Percentiles rank a stretch among this genome's conserved stretches.
Evolutionary conservation across 2,888 invertebrate genomes (phyloP).

Genomic region (Eucriotettix oculatus): DNA sequence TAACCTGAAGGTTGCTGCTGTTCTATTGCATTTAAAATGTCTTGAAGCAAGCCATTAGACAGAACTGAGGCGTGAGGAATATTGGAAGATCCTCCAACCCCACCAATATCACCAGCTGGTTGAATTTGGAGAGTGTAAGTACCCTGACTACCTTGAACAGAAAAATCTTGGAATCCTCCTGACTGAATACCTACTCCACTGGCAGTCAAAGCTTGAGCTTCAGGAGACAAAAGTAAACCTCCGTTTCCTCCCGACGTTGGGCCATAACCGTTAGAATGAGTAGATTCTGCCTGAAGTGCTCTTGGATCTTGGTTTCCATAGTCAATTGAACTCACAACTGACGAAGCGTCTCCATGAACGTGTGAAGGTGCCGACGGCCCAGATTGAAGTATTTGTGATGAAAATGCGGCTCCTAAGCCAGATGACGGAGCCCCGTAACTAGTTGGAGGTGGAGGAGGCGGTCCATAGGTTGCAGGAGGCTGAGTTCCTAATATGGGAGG

Average conservation of each 20-base stretch:
- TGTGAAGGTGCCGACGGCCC: not conserved
- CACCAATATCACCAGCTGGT: constrained; percentile 38
- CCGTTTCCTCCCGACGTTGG: not conserved
- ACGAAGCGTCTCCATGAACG: constrained; percentile 2
- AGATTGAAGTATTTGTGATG: not conserved
- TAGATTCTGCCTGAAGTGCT: not conserved
- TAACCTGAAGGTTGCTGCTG: constrained; percentile 30
- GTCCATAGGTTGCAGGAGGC: constrained; percentile 11
- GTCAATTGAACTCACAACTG: not conserved
- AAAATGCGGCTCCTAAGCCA: constrained; percentile 10
- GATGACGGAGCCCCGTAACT: constrained; percentile 14
- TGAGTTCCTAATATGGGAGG: constrained; percentile 7
- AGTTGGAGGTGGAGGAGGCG: constrained; percentile 11
- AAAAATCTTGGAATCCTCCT: constrained; percentile 25
- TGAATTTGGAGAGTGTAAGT: constrained; percentile 64
- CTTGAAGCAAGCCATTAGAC: constrained; percentile 61
- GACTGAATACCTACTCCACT: not conserved
- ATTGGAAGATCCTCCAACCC: constrained; percentile 28
- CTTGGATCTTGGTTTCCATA: constrained; percentile 2
- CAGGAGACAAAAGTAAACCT: not conserved
- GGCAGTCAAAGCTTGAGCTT: not conserved
- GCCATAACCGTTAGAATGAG: not conserved
- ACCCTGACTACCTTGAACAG: constrained; percentile 32
- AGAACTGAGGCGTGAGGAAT: constrained; percentile 58
- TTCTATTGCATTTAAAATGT: constrained; percentile 67